Percentiles rank a stretch among this genome's conserved stretches.
Conservation (phyloP, 2,113 vertebrate species). For the Marcusenius ussheri region DNA sequence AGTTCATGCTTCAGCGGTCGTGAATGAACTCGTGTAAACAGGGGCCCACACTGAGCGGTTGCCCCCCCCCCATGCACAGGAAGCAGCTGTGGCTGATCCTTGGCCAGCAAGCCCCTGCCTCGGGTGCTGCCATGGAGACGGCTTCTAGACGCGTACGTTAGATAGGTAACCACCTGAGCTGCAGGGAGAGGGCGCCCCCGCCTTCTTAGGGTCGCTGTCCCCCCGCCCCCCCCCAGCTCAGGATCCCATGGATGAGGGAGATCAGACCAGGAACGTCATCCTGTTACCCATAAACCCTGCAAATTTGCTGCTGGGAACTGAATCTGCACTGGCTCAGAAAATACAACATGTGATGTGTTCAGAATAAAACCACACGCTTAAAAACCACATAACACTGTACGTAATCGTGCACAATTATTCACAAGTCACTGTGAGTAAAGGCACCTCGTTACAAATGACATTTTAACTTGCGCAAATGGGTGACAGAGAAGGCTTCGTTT, state of each 20-base stretch:
- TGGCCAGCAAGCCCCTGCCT: not conserved
- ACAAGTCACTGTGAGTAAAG: not conserved
- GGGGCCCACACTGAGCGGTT: not conserved
- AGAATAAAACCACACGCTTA: not conserved
- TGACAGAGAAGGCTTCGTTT: not conserved
- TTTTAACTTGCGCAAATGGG: not conserved
- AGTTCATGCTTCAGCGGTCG: not conserved
- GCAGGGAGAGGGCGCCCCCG: not conserved
- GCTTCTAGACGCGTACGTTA: not conserved
- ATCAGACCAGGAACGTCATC: not conserved
- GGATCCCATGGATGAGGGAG: not conserved
- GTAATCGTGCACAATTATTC: not conserved
- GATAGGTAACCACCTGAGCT: not conserved
- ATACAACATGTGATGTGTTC: not conserved
- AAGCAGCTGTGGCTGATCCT: slow-evolving; percentile 20
- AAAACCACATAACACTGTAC: not conserved
- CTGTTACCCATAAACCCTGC: not conserved
- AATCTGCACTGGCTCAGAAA: not conserved
- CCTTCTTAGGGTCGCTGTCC: not conserved
- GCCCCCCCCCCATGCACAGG: slow-evolving; percentile 8
- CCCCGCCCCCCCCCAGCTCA: not conserved
- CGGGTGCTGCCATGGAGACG: not conserved
- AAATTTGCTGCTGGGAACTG: not conserved
- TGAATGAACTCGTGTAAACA: not conserved
- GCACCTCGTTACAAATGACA: not conserved